phyloP scores from a whole-genome alignment of 2,888 invertebrate genomes.

The Acrobasis suavella region DNA sequence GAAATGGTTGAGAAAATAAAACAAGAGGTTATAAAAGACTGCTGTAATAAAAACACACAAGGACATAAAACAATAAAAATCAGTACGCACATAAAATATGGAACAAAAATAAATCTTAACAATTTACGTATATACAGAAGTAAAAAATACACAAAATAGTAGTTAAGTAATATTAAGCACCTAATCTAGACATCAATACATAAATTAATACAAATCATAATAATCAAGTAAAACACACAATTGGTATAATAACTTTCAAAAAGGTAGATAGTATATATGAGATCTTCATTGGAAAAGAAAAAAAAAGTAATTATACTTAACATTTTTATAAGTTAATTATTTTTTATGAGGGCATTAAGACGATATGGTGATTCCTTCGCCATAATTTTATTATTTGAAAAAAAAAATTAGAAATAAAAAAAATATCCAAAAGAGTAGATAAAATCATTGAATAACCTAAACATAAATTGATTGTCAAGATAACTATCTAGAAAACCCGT shows the following conservation, averaged over 20 bases:
- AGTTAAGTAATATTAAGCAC: conserved; percentile 25
- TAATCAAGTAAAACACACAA: conserved; percentile 27
- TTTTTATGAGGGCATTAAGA: background rate
- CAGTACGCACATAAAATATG: conserved; percentile 32
- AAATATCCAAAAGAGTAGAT: no score
- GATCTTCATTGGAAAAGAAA: conserved; percentile 8
- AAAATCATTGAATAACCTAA: no score
- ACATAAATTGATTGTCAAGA: no score
- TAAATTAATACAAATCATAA: conserved; percentile 21
- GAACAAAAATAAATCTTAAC: conserved; percentile 22
- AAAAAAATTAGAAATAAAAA: no score
- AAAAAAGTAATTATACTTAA: background rate
- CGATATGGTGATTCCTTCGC: no score
- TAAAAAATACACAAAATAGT: conserved; percentile 30
- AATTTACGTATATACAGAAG: conserved; percentile 30
- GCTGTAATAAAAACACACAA: conserved; percentile 33
- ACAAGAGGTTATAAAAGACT: conserved; percentile 34
- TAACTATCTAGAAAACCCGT: background rate
- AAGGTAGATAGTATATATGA: background rate
- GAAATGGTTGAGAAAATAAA: conserved; percentile 31
- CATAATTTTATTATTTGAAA: no score
- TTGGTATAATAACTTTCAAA: conserved; percentile 8
- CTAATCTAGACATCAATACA: background rate
- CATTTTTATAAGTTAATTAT: background rate
- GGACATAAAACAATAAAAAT: conserved; percentile 31